phyloP scores from a whole-genome alignment of 1,140 invertebrate genomes.

The Augochlora pura region DNA sequence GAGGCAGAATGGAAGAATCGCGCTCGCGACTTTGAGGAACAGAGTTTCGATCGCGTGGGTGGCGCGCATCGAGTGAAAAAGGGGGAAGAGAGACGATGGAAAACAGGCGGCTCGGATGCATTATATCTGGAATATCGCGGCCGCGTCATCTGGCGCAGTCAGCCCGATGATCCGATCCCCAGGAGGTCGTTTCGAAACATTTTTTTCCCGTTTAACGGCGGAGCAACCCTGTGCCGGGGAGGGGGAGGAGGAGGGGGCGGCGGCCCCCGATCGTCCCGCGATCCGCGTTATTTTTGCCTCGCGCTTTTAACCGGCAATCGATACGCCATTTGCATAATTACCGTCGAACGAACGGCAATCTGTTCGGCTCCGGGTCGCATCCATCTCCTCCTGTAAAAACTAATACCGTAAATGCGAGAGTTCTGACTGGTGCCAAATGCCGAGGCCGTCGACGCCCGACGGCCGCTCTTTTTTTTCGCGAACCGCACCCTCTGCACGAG shows the following conservation, averaged over 20 bases:
- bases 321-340: conserved; percentile 56
- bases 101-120: background rate
- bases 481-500: background rate
- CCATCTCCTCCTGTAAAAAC: conserved; percentile 40
- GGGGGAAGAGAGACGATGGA: too few relatives aligned
- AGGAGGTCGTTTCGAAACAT: conserved; percentile 2
- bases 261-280: background rate
- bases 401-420: conserved; percentile 47
- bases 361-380: conserved; percentile 20
- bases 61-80: too few relatives aligned
- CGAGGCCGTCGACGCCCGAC: background rate
- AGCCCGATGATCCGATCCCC: background rate
- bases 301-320: conserved; percentile 42
- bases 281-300: conserved; percentile 26
- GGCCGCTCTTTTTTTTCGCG: background rate
- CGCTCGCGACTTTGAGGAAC: too few relatives aligned
- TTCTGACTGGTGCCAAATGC: conserved; percentile 38
- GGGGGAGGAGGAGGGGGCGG: too few relatives aligned
- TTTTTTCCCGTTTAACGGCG: background rate
- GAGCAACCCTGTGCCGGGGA: background rate
- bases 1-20: too few relatives aligned
- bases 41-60: too few relatives aligned
- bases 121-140: background rate
- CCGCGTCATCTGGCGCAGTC: background rate
- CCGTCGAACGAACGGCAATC: conserved; percentile 34